Percentiles rank a stretch among this genome's conserved stretches.
These are phyloP conservation scores for roundworm (Caenorhabditis elegans) DNA, from an alignment of 1,140 invertebrate species.

Conservation along the genomic window DNA sequence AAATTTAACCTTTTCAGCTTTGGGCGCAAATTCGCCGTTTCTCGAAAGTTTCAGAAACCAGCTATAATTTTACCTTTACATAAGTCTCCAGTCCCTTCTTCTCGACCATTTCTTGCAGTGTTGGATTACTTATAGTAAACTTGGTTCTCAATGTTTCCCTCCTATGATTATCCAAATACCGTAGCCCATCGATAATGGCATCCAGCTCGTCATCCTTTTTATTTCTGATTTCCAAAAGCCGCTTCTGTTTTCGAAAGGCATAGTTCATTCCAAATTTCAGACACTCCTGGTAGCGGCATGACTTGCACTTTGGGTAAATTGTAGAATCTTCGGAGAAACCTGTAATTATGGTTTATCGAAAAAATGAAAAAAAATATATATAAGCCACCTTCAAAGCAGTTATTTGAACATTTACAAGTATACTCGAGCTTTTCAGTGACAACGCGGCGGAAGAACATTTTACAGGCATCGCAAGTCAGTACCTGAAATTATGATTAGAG, in stretches of 20 bases:
- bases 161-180: not conserved
- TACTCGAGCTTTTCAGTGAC: not conserved
- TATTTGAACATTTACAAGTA: not conserved
- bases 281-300: not conserved
- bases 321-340: not conserved
- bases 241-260: not conserved
- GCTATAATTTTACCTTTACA: not conserved
- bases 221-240: not conserved
- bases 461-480: not conserved
- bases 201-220: not conserved
- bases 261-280: not conserved
- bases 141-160: not conserved
- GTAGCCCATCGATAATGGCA: not conserved
- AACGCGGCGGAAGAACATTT: slow-evolving; percentile 7
- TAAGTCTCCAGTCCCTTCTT: not conserved
- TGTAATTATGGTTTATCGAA: not conserved
- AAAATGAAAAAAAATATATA: too few species aligned
- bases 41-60: not conserved
- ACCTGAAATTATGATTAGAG: not conserved
- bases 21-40: too few species aligned
- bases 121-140: not conserved
- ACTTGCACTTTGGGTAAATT: not conserved
- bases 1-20: not conserved
- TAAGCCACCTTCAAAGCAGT: not conserved
- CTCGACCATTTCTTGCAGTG: not conserved